phyloP scores from a whole-genome alignment of 2,113 vertebrate species.

The Zootoca vivipara region DNA sequence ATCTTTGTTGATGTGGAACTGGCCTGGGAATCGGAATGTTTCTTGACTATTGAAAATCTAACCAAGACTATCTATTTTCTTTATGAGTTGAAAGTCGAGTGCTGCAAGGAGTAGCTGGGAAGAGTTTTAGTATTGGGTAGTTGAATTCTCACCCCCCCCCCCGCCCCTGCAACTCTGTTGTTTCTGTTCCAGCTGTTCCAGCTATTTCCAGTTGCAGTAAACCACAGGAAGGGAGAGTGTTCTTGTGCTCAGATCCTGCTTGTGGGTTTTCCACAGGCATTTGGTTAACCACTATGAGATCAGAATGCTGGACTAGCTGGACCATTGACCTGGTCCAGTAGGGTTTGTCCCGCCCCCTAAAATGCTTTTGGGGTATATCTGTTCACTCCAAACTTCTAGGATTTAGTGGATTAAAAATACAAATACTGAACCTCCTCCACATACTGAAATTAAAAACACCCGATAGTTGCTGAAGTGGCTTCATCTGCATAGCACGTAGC shows the following conservation, averaged over 20 bases:
- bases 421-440: neutral
- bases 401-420: neutral
- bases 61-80: neutral
- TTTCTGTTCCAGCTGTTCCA: neutral
- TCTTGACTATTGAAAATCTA: neutral
- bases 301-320: too few species aligned
- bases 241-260: too few species aligned
- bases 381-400: neutral
- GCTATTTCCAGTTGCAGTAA: too few species aligned
- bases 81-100: neutral
- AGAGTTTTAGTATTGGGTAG: neutral
- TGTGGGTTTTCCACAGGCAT: too few species aligned
- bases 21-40: neutral
- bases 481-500: neutral
- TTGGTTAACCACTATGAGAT: too few species aligned
- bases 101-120: neutral
- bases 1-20: neutral
- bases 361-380: neutral
- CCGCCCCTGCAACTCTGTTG: neutral
- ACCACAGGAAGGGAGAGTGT: too few species aligned
- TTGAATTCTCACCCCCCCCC: neutral
- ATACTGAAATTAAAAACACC: neutral
- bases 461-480: neutral
- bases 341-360: neutral
- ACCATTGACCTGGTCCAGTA: too few species aligned